Percentiles rank a stretch among this genome's conserved stretches.
Evolutionary conservation across 2,797 vertebrate species (phyloP).

Genomic region (Anabas testudineus): DNA sequence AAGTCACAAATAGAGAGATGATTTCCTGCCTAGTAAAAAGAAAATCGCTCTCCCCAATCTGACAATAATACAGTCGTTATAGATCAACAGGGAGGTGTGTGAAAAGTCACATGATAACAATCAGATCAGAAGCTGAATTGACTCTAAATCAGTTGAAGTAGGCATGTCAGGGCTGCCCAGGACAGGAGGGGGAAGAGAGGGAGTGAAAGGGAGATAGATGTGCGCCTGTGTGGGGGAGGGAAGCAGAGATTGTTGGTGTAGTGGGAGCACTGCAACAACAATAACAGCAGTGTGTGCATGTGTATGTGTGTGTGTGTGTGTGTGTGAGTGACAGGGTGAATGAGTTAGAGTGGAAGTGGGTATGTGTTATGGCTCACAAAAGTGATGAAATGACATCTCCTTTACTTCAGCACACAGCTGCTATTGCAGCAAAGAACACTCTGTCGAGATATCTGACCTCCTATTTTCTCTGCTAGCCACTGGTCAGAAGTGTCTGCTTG

Average conservation of each 20-base stretch:
- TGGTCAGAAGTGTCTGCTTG: slow-evolving; percentile 72
- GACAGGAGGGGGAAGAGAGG: slow-evolving; percentile 75
- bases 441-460: slow-evolving; percentile 83
- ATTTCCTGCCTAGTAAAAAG: slow-evolving; percentile 23
- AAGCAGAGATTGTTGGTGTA: slow-evolving; percentile 86
- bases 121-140: slow-evolving; percentile 83
- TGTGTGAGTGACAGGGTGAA: slow-evolving; percentile 72
- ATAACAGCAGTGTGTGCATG: slow-evolving; percentile 85
- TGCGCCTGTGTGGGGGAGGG: slow-evolving; percentile 82
- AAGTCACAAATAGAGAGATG: slow-evolving; percentile 24
- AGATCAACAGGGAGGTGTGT: slow-evolving; percentile 70
- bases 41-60: slow-evolving; percentile 42
- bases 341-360: slow-evolving; percentile 79
- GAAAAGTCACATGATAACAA: slow-evolving; percentile 80
- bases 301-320: slow-evolving; percentile 63
- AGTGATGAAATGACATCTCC: slow-evolving; percentile 90
- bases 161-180: slow-evolving; percentile 79
- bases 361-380: slow-evolving; percentile 84
- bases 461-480: slow-evolving; percentile 68
- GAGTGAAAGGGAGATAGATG: slow-evolving; percentile 83
- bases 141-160: slow-evolving; percentile 84
- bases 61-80: slow-evolving; percentile 70
- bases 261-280: slow-evolving; percentile 88
- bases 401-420: slow-evolving; percentile 85
- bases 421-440: slow-evolving; percentile 79